Evolutionary conservation across 2,797 vertebrate species (phyloP).

Genomic region (Anabacerthia variegaticeps): DNA sequence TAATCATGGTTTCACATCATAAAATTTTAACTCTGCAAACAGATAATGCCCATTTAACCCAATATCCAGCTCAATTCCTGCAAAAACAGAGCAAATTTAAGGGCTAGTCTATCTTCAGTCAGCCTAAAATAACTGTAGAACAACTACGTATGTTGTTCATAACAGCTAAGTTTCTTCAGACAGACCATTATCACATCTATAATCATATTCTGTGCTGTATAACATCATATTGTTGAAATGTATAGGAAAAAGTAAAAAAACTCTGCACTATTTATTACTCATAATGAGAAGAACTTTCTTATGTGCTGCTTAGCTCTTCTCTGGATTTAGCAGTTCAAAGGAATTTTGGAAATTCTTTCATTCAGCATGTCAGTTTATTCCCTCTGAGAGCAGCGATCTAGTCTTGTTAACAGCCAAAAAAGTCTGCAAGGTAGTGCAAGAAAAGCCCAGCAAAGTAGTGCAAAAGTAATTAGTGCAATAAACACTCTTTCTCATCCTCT

Average conservation of each 20-base stretch:
- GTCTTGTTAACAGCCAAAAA: neutral
- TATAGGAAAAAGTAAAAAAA: neutral
- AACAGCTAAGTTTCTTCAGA: neutral
- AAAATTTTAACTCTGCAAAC: neutral
- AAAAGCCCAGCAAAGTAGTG: neutral
- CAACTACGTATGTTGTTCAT: accelerated
- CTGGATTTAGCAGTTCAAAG: neutral
- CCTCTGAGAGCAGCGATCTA: neutral
- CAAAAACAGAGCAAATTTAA: neutral
- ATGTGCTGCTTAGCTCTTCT: neutral
- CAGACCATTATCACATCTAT: neutral
- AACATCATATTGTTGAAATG: neutral
- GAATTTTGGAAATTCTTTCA: neutral
- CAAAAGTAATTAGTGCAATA: neutral
- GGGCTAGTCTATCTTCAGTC: neutral
- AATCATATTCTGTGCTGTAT: neutral
- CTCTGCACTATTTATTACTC: neutral
- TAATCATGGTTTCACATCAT: neutral
- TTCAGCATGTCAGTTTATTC: neutral
- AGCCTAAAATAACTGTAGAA: neutral
- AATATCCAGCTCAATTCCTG: neutral
- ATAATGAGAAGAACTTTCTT: neutral
- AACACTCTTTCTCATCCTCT: neutral
- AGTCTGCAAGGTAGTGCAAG: neutral
- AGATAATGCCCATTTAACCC: neutral